Percentiles rank a stretch among this genome's conserved stretches.
Evolutionary conservation across 2,113 vertebrate genomes (phyloP).

Genomic region (Rhadina sibilatrix): DNA sequence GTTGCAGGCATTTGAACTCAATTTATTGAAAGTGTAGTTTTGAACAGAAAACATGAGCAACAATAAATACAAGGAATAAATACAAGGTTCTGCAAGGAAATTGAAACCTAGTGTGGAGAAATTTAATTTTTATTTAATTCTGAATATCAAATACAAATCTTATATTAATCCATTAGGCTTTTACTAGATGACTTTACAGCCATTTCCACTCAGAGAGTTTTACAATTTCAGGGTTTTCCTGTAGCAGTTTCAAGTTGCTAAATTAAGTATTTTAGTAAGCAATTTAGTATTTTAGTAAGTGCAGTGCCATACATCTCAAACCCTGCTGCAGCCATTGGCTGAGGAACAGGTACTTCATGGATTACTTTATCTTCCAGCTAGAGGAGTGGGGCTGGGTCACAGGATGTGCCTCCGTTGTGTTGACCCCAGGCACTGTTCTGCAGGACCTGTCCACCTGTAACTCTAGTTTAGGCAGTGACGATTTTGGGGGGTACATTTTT

Average conservation of each 20-base stretch:
- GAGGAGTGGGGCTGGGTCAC: fast-evolving
- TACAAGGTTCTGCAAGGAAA: background rate
- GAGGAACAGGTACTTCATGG: background rate
- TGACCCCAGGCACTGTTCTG: background rate
- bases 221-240: background rate
- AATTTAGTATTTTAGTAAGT: background rate
- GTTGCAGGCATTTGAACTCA: background rate
- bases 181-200: background rate
- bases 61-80: background rate
- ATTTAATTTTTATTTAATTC: background rate
- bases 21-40: background rate
- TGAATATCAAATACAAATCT: background rate
- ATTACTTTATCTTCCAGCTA: background rate
- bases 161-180: background rate
- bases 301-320: background rate
- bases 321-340: background rate
- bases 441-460: background rate
- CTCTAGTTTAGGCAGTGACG: background rate
- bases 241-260: background rate
- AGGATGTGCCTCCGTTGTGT: fast-evolving
- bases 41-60: background rate
- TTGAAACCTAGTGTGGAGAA: background rate
- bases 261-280: background rate
- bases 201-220: background rate
- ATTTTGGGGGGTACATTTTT: background rate